Conservation (phyloP, 2,888 invertebrate genomes). For the Melanargia galathea region DNA sequence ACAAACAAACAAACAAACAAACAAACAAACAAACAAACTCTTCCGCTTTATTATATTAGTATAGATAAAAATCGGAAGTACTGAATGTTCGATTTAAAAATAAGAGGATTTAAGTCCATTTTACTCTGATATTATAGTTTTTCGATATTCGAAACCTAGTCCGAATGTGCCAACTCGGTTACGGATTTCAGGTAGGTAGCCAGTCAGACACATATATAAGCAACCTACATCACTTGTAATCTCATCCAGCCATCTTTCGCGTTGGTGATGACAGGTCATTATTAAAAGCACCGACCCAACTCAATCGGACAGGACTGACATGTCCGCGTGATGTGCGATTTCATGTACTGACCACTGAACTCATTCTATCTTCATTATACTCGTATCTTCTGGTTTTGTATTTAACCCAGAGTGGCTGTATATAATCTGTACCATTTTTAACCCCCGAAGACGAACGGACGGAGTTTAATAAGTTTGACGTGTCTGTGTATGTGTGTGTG, state of each 20-base stretch:
- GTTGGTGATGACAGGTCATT: constrained; percentile 38
- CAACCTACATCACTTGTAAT: constrained; percentile 26
- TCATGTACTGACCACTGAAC: constrained; percentile 11
- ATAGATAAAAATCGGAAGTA: no score
- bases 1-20: no score
- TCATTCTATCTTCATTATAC: constrained; percentile 6
- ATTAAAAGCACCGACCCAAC: constrained; percentile 40
- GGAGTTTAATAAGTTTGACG: no score
- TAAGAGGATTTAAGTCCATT: no score
- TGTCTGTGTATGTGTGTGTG: no score
- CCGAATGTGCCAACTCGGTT: no score
- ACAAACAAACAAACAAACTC: no score
- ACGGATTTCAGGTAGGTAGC: neutral
- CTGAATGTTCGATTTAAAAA: no score
- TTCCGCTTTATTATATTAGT: no score
- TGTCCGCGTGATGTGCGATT: constrained; percentile 12
- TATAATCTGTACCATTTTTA: neutral
- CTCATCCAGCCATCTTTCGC: constrained; percentile 20
- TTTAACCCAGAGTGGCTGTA: neutral
- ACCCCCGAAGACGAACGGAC: no score
- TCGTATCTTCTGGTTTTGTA: neutral
- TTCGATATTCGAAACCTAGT: no score
- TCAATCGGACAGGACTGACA: constrained; percentile 38
- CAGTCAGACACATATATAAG: constrained; percentile 7
- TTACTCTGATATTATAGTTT: no score